Base-by-base conservation (phyloP, 2,888 invertebrate species). In the Dolichomitus sp. region DNA sequence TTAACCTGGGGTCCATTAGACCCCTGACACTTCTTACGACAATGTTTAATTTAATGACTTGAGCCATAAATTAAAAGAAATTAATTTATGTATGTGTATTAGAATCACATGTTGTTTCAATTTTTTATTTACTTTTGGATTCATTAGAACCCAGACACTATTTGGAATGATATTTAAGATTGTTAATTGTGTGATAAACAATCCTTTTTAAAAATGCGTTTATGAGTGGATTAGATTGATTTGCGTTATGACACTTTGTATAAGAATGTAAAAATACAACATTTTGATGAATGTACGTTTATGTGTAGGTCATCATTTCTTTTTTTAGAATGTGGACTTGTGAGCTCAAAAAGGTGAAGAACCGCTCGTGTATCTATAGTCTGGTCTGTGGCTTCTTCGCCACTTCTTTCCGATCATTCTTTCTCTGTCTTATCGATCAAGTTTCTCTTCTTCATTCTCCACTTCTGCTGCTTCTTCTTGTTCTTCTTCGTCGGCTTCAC, bases 1-100 rank as follows among this genome's bases (percentile, higher is more conserved):
- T 83, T 80, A 83, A 80, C 83, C 76, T 65, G 82, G 52, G 79
- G 45, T 75, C 77, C 77, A 73, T 42, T 50, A 73, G 50, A 69
- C 27, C 66, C 54, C 37, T n/a, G 7, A n/a, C 48, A 14, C n/a
- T n/a, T 17, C 5, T 48, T 6, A 6, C 1, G 30, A 54, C 17
- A 27, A 23, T 27, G 0, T 54, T 52, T 23, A 1, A 9, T 52
- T 27, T 50, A 17, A 17, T 50, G 3, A 12, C 5, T 42, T 2
- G 42, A 1, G 37, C 6, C 37, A 37, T 37, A 1, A 11, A 37
- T 37, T 4, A 37, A 37, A 37, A 37, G 3, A 23, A 23, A 23
- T 23, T 23, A 23, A 23, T 23, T 2, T 23, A 1, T 23, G 23
- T 23, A 2, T 1, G 2, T 23, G 23, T 23, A 23, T 23, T 23